A percentile compares a stretch with the other conserved stretches of the same genome.
phyloP scores from a whole-genome alignment of 2,888 invertebrate genomes.

The Malthinus flaveolus region DNA sequence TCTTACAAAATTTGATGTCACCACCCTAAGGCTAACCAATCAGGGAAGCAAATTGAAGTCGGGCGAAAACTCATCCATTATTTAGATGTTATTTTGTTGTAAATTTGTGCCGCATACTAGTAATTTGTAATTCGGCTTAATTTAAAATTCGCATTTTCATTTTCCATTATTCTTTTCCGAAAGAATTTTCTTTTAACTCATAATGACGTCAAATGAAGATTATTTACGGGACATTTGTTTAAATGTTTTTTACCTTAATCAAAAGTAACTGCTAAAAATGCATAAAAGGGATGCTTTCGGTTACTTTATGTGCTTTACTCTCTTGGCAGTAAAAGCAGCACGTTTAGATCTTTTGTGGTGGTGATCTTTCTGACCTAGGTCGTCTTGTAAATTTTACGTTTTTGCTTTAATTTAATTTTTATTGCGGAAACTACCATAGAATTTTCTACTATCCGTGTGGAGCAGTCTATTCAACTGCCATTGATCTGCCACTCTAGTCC shows the following conservation, averaged over 20 bases:
- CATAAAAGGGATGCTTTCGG: conserved; percentile 7
- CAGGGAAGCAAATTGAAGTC: conserved; percentile 23
- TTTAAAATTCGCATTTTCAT: conserved; percentile 20
- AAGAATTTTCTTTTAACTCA: conserved; percentile 7
- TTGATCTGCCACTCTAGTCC: too few species aligned
- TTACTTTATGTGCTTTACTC: conserved; percentile 2
- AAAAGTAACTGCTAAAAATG: conserved; percentile 13
- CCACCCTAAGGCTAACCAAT: conserved; percentile 17
- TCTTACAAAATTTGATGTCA: conserved; percentile 16
- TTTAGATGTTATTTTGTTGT: conserved; percentile 6
- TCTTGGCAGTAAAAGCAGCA: conserved; percentile 7
- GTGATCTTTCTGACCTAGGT: background rate
- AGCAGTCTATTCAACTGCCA: too few species aligned
- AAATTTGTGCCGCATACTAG: conserved; percentile 9
- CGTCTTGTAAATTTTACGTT: background rate
- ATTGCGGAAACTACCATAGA: background rate
- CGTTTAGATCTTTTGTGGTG: conserved; percentile 8
- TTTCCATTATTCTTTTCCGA: background rate
- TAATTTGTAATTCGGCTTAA: conserved; percentile 16
- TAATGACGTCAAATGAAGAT: conserved; percentile 12
- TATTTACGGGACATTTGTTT: conserved; percentile 10
- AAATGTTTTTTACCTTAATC: conserved; percentile 15
- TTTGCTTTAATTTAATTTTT: conserved; percentile 2
- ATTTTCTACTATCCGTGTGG: too few species aligned
- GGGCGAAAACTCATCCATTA: conserved; percentile 3